Conservation (phyloP, 1,140 invertebrate species). For the Lordiphosa clarofinis region DNA sequence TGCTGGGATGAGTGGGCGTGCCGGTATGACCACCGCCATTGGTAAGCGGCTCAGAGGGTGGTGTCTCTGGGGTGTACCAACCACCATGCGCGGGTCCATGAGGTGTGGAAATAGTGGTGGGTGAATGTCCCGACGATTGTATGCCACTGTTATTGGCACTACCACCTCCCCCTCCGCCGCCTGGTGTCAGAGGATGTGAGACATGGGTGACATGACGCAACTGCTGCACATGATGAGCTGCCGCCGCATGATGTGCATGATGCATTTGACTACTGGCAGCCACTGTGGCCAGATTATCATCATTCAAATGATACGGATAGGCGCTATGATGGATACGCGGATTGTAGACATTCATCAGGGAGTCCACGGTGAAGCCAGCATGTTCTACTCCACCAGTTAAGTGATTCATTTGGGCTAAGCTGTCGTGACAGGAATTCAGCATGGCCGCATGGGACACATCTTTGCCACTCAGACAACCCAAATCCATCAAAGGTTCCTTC, state of each 20-base stretch:
- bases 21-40: slow-evolving; percentile 43
- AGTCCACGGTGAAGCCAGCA: slow-evolving; percentile 78
- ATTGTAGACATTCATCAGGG: slow-evolving; percentile 79
- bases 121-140: slow-evolving; percentile 70
- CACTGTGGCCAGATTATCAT: slow-evolving; percentile 70
- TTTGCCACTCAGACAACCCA: slow-evolving; percentile 72
- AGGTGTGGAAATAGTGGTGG: slow-evolving; percentile 74
- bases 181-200: slow-evolving; percentile 66
- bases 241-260: slow-evolving; percentile 68
- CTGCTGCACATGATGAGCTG: slow-evolving; percentile 72
- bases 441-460: slow-evolving; percentile 70
- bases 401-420: slow-evolving; percentile 79
- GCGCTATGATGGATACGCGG: slow-evolving; percentile 78
- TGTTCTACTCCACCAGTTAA: slow-evolving; percentile 69
- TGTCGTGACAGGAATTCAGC: slow-evolving; percentile 78
- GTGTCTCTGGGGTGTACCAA: slow-evolving; percentile 79
- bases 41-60: slow-evolving; percentile 68
- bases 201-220: slow-evolving; percentile 65
- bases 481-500: slow-evolving; percentile 72
- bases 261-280: slow-evolving; percentile 69
- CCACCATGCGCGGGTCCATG: slow-evolving; percentile 75
- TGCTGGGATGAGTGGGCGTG: slow-evolving; percentile 58
- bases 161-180: slow-evolving; percentile 46
- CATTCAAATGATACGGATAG: slow-evolving; percentile 78
- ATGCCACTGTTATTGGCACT: slow-evolving; percentile 24